Evolutionary conservation across 2,113 vertebrate genomes (phyloP), one percentile per base, ranked within the genome.

Genomic region (Henicopernis longicauda): DNA sequence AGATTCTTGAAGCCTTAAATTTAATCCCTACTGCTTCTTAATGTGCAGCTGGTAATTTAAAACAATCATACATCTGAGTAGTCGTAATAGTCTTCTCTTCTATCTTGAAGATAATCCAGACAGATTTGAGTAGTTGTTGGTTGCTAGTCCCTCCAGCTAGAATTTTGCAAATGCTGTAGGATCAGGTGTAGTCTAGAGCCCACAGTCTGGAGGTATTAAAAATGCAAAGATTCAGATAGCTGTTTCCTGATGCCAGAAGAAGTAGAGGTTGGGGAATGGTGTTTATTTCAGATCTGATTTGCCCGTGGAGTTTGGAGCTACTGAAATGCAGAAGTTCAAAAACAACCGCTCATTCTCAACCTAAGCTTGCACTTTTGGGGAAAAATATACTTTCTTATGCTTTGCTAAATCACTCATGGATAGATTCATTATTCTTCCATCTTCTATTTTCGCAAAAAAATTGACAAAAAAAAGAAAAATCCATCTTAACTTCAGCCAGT

Each of bases 81-180:
- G 31, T 78, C 47, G 44, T 74, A 89, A 63, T 82, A 69, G 31
- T 78, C 26, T 70, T 70, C 32, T 70, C 34, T 72, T 82, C 61
- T 65, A n/a, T 84, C 31, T 90, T 76, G 49, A 80, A 93, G 85
- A 90, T 91, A 93, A 91, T 83, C 50, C 50, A 72, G 58, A 55
- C 57, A 82, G 74, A 82, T 87, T 69, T 67, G 59, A 82, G 58
- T 61, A 61, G 40, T n/a, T 70, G 36, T 55, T 82, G 11, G n/a
- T 72, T 91, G 58, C 34, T 80, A 57, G 50, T 80, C 63, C 93
- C 85, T 96, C 82, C 74, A 87, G 85, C 27, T 85, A 80, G 66
- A 80, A 77, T 93, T 90, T 82, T 92, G 90, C 59, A 95, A 86
- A 93, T 69, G 45, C 62, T 88, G 7, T 69, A 67, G 90, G 70